Conservation (phyloP, 2,888 invertebrate species). For the Rambutsinella grinnellia region DNA sequence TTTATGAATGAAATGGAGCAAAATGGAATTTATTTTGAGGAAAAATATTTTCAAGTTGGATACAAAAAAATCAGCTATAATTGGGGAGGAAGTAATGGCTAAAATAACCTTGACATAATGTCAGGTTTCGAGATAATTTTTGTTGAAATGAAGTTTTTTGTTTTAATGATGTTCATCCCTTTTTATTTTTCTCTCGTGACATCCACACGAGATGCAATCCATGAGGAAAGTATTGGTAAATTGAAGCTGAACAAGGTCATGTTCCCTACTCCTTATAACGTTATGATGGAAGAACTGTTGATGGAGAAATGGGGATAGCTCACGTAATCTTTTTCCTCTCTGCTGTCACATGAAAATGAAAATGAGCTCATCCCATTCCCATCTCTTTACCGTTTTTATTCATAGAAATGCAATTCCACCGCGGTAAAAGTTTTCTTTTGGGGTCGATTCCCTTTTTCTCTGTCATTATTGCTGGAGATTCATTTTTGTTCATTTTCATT, state of each 20-base stretch:
- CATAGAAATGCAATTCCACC: constrained; percentile 10
- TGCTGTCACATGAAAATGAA: constrained; percentile 4
- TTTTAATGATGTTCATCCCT: not conserved
- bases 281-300: constrained; percentile 12
- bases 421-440: constrained; percentile 2
- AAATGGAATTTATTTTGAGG: not conserved
- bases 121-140: not conserved
- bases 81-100: not conserved
- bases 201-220: not conserved
- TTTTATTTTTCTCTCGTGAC: not conserved
- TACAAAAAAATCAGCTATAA: not conserved
- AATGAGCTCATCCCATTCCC: constrained; percentile 1
- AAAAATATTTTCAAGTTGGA: not conserved
- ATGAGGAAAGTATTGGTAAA: not conserved
- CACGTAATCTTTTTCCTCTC: constrained; percentile 21
- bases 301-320: constrained; percentile 19
- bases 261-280: not conserved
- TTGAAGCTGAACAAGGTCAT: not conserved
- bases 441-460: constrained; percentile 23
- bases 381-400: constrained; percentile 8
- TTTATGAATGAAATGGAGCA: constrained; percentile 21
- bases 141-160: not conserved
- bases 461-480: not conserved
- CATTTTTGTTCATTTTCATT: constrained; percentile 11
- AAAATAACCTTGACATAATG: not conserved